Conservation (phyloP, 2,113 vertebrate species). For the Sceloporus tristichus region DNA sequence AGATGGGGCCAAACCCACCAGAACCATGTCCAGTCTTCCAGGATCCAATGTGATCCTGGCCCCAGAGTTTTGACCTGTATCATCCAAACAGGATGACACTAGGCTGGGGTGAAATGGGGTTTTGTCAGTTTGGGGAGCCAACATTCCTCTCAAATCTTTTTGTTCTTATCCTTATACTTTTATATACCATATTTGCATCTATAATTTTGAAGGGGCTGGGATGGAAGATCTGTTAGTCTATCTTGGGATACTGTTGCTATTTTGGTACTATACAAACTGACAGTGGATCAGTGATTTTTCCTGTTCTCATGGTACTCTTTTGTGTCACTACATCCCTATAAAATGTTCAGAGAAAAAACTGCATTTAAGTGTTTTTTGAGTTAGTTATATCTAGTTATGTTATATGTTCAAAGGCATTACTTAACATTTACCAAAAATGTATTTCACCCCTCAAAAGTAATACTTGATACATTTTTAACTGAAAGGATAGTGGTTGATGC, state of each 20-base stretch:
- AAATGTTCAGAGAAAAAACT: background rate
- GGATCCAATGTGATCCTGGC: too few species aligned
- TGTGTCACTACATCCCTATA: background rate
- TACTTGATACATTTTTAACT: slow-evolving; percentile 27
- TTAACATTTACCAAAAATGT: background rate
- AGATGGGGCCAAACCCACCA: too few species aligned
- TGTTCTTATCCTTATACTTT: too few species aligned
- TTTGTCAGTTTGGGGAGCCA: too few species aligned
- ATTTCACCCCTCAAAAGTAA: slow-evolving; percentile 42
- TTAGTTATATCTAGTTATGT: slow-evolving; percentile 43
- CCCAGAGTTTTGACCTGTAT: too few species aligned
- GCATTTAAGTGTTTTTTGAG: background rate
- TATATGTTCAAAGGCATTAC: slow-evolving; percentile 10
- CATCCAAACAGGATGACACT: too few species aligned
- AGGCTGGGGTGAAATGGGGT: too few species aligned
- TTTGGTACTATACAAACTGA: background rate
- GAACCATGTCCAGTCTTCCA: too few species aligned
- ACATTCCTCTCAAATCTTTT: too few species aligned
- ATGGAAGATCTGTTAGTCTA: background rate
- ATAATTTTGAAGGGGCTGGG: background rate
- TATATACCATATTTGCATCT: background rate
- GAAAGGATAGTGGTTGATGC: slow-evolving; percentile 11
- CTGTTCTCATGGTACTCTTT: background rate
- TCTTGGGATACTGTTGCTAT: background rate
- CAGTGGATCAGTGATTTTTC: background rate